Evolutionary conservation across 2,888 invertebrate genomes (phyloP).

Genomic region (Gastrophysa polygoni): DNA sequence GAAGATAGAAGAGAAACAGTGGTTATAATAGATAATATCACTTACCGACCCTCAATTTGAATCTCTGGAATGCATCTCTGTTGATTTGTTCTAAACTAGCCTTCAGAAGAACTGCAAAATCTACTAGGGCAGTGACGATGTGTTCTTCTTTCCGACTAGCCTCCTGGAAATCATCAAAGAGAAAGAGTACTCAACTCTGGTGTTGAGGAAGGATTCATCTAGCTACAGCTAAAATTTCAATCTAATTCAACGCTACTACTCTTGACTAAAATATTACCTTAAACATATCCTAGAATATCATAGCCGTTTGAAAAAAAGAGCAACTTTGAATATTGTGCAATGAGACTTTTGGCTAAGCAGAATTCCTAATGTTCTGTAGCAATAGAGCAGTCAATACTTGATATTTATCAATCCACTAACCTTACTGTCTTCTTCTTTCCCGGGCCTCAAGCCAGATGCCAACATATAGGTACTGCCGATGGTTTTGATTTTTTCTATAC

Average conservation of each 20-base stretch:
- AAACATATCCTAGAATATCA: conserved; percentile 37
- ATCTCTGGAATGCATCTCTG: conserved; percentile 94
- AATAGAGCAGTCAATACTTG: not conserved
- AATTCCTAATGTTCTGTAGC: not conserved
- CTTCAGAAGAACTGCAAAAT: conserved; percentile 93
- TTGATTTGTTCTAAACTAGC: conserved; percentile 93
- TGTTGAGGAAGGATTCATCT: not conserved
- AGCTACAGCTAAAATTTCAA: too few relatives aligned
- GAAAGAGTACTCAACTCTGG: not conserved
- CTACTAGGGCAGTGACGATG: conserved; percentile 88
- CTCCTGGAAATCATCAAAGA: conserved; percentile 61
- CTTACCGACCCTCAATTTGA: conserved; percentile 90
- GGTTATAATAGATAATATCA: not conserved
- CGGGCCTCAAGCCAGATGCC: conserved; percentile 89
- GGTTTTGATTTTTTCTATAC: conserved; percentile 98
- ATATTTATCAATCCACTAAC: conserved; percentile 58
- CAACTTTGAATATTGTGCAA: not conserved
- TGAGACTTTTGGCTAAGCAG: not conserved
- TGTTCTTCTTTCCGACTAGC: conserved; percentile 81
- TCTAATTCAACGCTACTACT: not conserved
- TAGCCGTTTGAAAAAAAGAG: not conserved
- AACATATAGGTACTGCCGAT: conserved; percentile 99
- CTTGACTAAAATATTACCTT: conserved; percentile 36
- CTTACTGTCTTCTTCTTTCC: conserved; percentile 76
- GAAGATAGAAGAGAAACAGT: too few relatives aligned